Base-by-base conservation (phyloP, 2,797 vertebrate species). In the Buphagus erythrorhynchus region DNA sequence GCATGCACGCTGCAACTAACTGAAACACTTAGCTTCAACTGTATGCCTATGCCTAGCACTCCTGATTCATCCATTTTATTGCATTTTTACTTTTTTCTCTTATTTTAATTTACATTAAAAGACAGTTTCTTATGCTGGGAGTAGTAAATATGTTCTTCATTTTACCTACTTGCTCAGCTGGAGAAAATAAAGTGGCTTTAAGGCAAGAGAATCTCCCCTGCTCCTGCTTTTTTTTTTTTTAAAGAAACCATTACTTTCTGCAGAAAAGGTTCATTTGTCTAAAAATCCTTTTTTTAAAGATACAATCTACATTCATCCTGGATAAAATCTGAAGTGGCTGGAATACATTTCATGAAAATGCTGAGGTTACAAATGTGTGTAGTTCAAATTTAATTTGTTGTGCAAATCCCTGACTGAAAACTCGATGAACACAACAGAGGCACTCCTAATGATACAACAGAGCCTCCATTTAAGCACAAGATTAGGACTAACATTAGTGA, bases 211-310 rank as follows among this genome's bases (percentile, higher is more conserved):
- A 55, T 28, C 22, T 7, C 11, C 14, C 2, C 16, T 48, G 24
- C 2, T 4, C 8, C 6, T 0, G 0, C 5, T 5, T 1, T 2
- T 10, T 35, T 48, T 38, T 62, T 24, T 73, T 52, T 24, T 13
- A 11, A 72, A 81, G 28, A 90, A 84, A 91, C 55, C 16, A 78
- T 33, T 75, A 48, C 31, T 72, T 85, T 36, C 76, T 72, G 78
- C 48, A 85, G 67, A 46, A 86, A 59, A 83, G 62, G 21, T 57
- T 52, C 63, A 67, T 86, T 88, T 87, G 36, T 19, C 46, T 87
- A 86, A 66, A 35, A 86, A 43, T 8, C 3, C 5, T 9, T 61
- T 38, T 69, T 73, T 29, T 0, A 85, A 85, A 86, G 65, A 72
- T 17, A 63, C 11, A 78, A 65, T 24, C 62, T 83, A 28, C 36